Evolutionary conservation across 2,113 vertebrate genomes (phyloP).

Genomic region (Psilopsiagon aurifrons): DNA sequence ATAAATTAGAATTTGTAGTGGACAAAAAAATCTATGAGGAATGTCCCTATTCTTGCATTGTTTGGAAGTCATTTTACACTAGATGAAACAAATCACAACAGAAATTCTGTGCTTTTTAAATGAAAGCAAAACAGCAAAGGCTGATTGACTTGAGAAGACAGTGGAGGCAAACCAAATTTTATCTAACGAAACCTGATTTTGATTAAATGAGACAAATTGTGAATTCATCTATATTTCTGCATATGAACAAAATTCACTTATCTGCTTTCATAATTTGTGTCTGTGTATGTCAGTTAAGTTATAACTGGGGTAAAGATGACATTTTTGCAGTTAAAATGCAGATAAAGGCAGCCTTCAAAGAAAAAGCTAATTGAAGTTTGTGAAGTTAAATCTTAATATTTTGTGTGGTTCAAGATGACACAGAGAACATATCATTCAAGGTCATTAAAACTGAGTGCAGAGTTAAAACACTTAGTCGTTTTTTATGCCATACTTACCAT

Average conservation of each 20-base stretch:
- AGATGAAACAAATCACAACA: background rate
- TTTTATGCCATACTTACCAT: background rate
- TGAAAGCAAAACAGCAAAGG: background rate
- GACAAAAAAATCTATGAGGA: constrained; percentile 3
- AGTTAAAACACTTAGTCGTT: background rate
- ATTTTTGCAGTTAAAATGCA: background rate
- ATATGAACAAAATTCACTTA: background rate
- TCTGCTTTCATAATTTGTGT: background rate
- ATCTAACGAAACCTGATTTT: background rate
- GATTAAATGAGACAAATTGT: background rate
- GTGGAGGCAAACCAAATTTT: background rate
- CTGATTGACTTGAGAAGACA: background rate
- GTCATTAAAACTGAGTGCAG: background rate
- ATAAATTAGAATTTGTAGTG: background rate
- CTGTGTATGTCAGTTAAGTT: background rate
- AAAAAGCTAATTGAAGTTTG: background rate
- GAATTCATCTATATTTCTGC: background rate
- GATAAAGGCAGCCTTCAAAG: background rate
- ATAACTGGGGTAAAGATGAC: background rate
- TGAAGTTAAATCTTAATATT: background rate
- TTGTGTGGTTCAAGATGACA: background rate
- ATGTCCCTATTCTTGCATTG: background rate
- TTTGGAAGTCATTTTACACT: background rate
- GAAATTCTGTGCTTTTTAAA: background rate
- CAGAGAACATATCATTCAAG: background rate